Evolutionary conservation across 2,888 invertebrate genomes (phyloP).

Genomic region (Drosophila koepferae): DNA sequence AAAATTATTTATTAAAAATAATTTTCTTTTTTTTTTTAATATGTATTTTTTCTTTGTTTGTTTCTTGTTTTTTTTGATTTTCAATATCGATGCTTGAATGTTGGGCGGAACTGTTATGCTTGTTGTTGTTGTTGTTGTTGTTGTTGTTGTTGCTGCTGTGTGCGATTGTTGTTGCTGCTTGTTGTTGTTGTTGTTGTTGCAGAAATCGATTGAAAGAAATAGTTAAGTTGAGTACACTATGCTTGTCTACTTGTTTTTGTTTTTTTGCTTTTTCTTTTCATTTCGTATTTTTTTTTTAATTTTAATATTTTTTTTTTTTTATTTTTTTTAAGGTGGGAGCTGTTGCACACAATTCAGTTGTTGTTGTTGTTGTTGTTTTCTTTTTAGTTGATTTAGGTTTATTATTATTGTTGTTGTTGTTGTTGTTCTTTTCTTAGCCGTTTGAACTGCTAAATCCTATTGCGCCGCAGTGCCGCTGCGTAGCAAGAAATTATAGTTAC

Average conservation of each 20-base stretch:
- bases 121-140: conserved; percentile 37
- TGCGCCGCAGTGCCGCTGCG: conserved; percentile 74
- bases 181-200: conserved; percentile 24
- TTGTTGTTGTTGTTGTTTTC: conserved; percentile 38
- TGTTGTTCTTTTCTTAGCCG: conserved; percentile 19
- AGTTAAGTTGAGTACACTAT: conserved; percentile 23
- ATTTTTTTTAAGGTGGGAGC: conserved; percentile 67
- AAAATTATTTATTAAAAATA: conserved; percentile 63
- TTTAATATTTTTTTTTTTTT: conserved; percentile 23
- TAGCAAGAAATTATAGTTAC: conserved; percentile 69
- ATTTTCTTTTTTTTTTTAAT: conserved; percentile 46
- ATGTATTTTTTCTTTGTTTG: conserved; percentile 32
- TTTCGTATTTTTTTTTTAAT: conserved; percentile 32
- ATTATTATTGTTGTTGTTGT: conserved; percentile 3
- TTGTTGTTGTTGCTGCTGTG: conserved; percentile 42
- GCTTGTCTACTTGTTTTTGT: conserved; percentile 3
- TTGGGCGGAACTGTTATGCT: conserved; percentile 75
- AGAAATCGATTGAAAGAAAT: conserved; percentile 43
- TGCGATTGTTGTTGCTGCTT: conserved; percentile 43
- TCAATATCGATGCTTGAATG: conserved; percentile 76
- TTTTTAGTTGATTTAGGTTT: conserved; percentile 23
- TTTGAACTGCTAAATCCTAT: conserved; percentile 20
- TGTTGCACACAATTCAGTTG: conserved; percentile 77
- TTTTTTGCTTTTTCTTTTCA: not conserved
- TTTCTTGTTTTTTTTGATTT: conserved; percentile 52